Conservation (phyloP, 2,113 vertebrate genomes). For the Brachypodius melanocephalos region DNA sequence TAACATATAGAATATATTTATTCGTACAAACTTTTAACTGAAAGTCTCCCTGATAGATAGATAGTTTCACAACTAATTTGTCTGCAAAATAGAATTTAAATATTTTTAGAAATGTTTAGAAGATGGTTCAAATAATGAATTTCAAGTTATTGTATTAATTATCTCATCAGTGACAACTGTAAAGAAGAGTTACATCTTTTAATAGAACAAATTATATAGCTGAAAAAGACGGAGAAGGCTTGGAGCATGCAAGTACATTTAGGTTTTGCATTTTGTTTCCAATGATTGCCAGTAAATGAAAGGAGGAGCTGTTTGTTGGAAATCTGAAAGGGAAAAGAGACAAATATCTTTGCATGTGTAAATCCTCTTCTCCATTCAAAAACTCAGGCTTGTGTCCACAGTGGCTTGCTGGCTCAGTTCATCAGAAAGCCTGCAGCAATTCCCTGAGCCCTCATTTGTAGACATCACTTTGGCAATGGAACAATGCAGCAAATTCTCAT, state of each 20-base stretch:
- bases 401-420: neutral
- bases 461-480: constrained; percentile 21
- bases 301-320: neutral
- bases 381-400: constrained; percentile 29
- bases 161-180: neutral
- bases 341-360: constrained; percentile 14
- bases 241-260: neutral
- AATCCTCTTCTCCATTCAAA: constrained; percentile 30
- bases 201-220: neutral
- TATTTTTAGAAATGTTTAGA: neutral
- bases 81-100: neutral
- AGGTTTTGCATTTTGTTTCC: neutral
- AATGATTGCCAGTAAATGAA: neutral
- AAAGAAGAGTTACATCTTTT: neutral
- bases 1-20: constrained; percentile 30
- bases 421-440: constrained; percentile 10
- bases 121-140: neutral
- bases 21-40: constrained; percentile 7
- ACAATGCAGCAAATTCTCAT: neutral
- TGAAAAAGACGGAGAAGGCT: neutral
- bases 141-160: neutral
- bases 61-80: neutral
- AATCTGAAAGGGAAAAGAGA: neutral
- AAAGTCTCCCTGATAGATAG: neutral
- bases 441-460: neutral